Evolutionary conservation across 2,797 vertebrate species (phyloP), one percentile per base, ranked within the genome.

Genomic region (Syndactyla subalaris): DNA sequence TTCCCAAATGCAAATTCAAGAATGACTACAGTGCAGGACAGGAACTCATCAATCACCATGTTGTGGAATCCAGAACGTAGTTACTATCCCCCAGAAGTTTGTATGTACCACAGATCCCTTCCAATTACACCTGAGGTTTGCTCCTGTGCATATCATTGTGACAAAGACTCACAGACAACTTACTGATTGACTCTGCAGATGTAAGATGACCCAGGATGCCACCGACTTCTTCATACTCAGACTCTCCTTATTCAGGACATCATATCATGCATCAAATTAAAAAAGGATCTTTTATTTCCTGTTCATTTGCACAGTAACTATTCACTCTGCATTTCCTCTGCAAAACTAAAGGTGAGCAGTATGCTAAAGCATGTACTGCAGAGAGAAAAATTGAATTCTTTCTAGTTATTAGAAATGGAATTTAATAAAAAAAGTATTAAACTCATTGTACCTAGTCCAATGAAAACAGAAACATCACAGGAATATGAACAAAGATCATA

Each of bases 361-460:
- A 79, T 55, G 61, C 66, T 67, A 57, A 93, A 94, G 73, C 36
- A 43, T 65, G 70, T 49, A 75, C 66, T 88, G 55, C 48, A 79
- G 45, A 93, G 55, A 91, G 58, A 70, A 89, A 46, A 94, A 68
- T 21, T 17, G 58, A 89, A 95, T 89, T 95, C 49, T 96, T 96
- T 96, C 66, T 80, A 96, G 83, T 92, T 96, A 77, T 86, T 96
- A 68, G 66, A 97, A 97, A 94, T 14, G 26, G 75, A 97, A 95
- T 97, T 96, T 94, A 97, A 97, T 97, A 92, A 94, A 97, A 85
- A 79, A 91, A 83, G 39, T 76, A 96, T 96, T 95, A 91, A 94
- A 70, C 41, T 91, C 38, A 84, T 92, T 94, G 36, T 89, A 92
- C 41, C 65, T 75, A 32, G 17, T 73, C 85, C 92, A 96, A 92